Evolutionary conservation across 2,797 vertebrate genomes (phyloP).

Genomic region (Epinephelus malabaricus): DNA sequence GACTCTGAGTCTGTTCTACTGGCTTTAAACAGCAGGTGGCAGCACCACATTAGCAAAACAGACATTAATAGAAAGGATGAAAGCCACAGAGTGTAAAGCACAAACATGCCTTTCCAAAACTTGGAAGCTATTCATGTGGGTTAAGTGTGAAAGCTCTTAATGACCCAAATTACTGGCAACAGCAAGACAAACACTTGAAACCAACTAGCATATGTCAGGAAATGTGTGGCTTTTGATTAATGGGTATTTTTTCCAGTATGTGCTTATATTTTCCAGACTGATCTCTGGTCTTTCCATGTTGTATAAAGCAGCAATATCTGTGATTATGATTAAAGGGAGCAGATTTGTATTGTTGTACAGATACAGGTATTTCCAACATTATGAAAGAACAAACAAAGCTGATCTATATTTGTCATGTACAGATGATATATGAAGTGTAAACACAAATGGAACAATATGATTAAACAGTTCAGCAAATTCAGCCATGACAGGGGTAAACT

Average conservation of each 20-base stretch:
- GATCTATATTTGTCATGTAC: constrained; percentile 32
- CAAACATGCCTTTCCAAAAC: constrained; percentile 1
- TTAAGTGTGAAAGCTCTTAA: background rate
- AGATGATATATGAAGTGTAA: constrained; percentile 15
- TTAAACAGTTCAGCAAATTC: background rate
- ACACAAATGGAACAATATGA: background rate
- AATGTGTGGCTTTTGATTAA: constrained; percentile 18
- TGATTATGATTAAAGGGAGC: constrained; percentile 23
- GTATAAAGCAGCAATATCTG: background rate
- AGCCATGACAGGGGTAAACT: background rate
- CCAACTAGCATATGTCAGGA: background rate
- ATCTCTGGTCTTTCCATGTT: background rate
- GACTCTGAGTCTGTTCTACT: constrained; percentile 8
- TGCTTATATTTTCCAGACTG: constrained; percentile 1
- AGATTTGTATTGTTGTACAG: constrained; percentile 31
- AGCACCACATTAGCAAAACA: constrained; percentile 62
- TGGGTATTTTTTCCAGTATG: constrained; percentile 6
- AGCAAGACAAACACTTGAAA: background rate
- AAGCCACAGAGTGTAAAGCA: background rate
- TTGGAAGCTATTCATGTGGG: background rate
- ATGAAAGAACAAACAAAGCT: constrained; percentile 13
- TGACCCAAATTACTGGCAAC: background rate
- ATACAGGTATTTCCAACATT: constrained; percentile 23
- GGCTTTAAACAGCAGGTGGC: constrained; percentile 69
- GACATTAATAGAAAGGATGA: background rate